phyloP scores from a whole-genome alignment of 2,797 vertebrate genomes.

The Pseudocheirus occidentalis region DNA sequence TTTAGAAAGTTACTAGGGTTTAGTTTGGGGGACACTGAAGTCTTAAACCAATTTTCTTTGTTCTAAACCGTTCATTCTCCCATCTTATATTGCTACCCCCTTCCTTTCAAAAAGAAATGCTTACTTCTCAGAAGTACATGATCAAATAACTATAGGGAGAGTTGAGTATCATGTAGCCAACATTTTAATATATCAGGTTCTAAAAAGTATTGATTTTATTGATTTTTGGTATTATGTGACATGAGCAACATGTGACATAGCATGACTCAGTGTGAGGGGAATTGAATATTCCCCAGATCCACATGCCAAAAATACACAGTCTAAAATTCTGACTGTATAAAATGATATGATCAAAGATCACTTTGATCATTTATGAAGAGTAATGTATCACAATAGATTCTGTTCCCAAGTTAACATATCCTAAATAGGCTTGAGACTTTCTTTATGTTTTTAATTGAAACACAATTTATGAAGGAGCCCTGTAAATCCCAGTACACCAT shows the following conservation, averaged over 20 bases:
- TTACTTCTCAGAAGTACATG: slow-evolving; percentile 32
- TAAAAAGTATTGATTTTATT: slow-evolving; percentile 26
- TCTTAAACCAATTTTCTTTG: not conserved
- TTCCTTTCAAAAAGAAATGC: not conserved
- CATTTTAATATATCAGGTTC: slow-evolving; percentile 12
- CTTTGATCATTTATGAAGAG: slow-evolving; percentile 17
- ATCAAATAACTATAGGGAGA: slow-evolving; percentile 8
- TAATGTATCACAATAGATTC: not conserved
- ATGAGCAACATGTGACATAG: slow-evolving; percentile 23
- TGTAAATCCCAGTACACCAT: not conserved
- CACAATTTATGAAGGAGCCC: slow-evolving; percentile 13
- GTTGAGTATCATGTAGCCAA: not conserved
- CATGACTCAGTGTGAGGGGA: slow-evolving; percentile 5
- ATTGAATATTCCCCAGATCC: slow-evolving; percentile 12
- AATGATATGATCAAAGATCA: slow-evolving; percentile 22
- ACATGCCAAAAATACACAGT: slow-evolving; percentile 24
- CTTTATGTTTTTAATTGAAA: slow-evolving; percentile 37
- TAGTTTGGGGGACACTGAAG: not conserved
- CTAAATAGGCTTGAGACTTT: slow-evolving; percentile 32
- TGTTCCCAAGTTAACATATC: not conserved
- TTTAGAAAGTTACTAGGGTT: slow-evolving; percentile 10
- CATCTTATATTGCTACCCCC: not conserved
- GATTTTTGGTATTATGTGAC: not conserved
- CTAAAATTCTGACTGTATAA: slow-evolving; percentile 59
- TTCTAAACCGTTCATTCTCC: not conserved